phyloP scores from a whole-genome alignment of 2,113 vertebrate species.

The Saguinus imperator region DNA sequence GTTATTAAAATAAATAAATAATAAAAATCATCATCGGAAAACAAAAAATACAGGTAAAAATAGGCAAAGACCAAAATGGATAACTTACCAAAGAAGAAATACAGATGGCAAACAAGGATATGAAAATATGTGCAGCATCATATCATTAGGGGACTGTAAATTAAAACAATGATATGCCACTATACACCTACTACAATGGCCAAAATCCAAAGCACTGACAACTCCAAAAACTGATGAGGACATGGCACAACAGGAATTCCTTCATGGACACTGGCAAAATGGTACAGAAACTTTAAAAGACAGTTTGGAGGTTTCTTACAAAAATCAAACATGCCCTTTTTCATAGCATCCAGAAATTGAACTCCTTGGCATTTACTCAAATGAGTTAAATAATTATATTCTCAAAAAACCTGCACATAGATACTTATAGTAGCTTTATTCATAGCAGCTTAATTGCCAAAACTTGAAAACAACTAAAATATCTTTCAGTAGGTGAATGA shows the following conservation, averaged over 20 bases:
- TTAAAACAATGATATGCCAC: neutral
- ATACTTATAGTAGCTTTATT: neutral
- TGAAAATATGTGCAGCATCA: neutral
- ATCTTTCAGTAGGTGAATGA: neutral
- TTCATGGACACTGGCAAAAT: neutral
- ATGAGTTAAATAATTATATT: neutral
- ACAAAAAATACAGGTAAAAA: neutral
- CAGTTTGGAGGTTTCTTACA: neutral
- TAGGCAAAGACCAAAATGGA: neutral
- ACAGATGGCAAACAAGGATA: neutral
- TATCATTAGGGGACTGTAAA: neutral
- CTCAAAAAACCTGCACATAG: neutral
- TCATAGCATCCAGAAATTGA: neutral
- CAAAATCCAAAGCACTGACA: neutral
- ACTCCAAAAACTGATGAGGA: neutral
- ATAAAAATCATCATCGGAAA: neutral
- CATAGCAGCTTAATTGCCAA: neutral
- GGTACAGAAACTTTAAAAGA: neutral
- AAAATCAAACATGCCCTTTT: neutral
- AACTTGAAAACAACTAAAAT: neutral
- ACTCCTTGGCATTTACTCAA: neutral
- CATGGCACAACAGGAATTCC: neutral
- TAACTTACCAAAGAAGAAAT: neutral
- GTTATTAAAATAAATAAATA: neutral
- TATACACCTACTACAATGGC: neutral